Evolutionary conservation across 2,797 vertebrate species (phyloP), one percentile per base, ranked within the genome.

Genomic region (Urophycis tenuis): DNA sequence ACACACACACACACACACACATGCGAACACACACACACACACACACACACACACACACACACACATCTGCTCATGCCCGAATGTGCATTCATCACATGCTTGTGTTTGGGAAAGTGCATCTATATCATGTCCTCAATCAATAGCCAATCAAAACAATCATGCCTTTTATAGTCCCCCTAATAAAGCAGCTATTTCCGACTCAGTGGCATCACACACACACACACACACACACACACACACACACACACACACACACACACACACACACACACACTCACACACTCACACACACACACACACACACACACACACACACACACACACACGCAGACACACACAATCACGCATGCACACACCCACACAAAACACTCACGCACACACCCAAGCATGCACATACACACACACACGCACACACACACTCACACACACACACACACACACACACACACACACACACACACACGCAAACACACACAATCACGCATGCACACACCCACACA

Each of bases 101-200:
- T 45, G 34, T 73, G 22, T 36, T 25, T 35, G 35, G 34, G 81
- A 71, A 79, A 81, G 77, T 75, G 70, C 81, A 82, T 88, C 85
- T 60, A 87, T 81, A 35, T 81, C 79, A 75, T 79, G 78, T 81
- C 83, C 82, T 79, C 79, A 90, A 92, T 93, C 91, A 90, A 93
- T 93, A 92, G 85, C 89, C 86, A 92, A 92, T 93, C 89, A 92
- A 90, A 92, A 88, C 86, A 87, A 88, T 91, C 90, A 92, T 91
- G 86, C 87, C 82, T 83, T 88, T 90, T 90, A 91, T 90, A 90
- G 89, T 87, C 87, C 85, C 53, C 72, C 80, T 86, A 88, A 88
- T 85, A 87, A 85, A 86, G 79, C 77, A 74, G 76, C 80, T 86
- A 74, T 74, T 70, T 34, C 60, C 36, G 32, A 11, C 74, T 11